These are phyloP conservation scores for Zaprionus tsacasi DNA, from an alignment of 1,140 invertebrate genomes.

Conservation along the genomic window DNA sequence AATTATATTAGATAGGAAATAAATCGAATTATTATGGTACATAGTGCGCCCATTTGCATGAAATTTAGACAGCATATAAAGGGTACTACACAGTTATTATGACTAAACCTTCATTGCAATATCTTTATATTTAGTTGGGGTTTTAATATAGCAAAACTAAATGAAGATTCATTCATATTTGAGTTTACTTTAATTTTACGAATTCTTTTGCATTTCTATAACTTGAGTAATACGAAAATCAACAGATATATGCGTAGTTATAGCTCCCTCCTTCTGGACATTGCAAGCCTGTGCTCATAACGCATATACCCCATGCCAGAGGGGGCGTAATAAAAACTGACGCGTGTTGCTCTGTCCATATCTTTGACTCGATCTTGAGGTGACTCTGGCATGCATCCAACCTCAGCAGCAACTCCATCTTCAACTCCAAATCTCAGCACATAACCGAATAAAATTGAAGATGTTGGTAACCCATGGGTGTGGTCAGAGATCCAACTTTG, in stretches of 20 bases:
- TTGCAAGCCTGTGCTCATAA: neutral
- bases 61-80: too few species aligned
- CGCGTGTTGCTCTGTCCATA: constrained; percentile 60
- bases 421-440: neutral
- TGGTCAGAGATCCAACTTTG: neutral
- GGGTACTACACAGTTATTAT: too few species aligned
- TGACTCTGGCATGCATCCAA: constrained; percentile 37
- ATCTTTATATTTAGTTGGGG: too few species aligned
- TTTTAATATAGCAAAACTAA: too few species aligned
- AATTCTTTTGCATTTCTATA: too few species aligned
- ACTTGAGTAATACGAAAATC: too few species aligned
- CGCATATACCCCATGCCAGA: neutral
- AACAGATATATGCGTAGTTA: neutral
- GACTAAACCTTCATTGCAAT: too few species aligned
- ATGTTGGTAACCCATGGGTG: neutral
- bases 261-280: neutral
- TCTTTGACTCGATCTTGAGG: constrained; percentile 67
- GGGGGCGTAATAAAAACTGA: constrained; percentile 36
- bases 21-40: too few species aligned
- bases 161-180: too few species aligned
- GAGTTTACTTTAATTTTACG: too few species aligned
- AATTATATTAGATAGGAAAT: too few species aligned
- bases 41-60: too few species aligned
- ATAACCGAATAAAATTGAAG: neutral
- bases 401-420: constrained; percentile 11